A percentile compares a stretch with the other conserved stretches of the same genome.
phyloP scores from a whole-genome alignment of 2,113 vertebrate species.

The Xiphias gladius region DNA sequence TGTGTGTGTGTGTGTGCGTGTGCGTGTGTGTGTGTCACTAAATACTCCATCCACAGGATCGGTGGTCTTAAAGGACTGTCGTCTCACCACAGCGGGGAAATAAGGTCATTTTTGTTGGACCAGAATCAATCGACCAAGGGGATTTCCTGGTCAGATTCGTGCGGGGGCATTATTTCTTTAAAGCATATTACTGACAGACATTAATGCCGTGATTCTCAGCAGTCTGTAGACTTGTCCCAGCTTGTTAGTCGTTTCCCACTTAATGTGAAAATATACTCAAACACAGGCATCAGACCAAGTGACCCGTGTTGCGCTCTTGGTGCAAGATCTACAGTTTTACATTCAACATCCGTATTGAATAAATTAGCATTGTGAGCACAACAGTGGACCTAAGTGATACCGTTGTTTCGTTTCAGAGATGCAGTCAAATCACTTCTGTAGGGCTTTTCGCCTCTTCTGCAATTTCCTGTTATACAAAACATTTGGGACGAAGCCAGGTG shows the following conservation, averaged over 20 bases:
- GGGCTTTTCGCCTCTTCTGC: not conserved
- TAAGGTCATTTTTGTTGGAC: too few relatives aligned
- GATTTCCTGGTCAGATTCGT: not conserved
- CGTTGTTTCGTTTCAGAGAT: not conserved
- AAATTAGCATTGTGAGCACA: not conserved
- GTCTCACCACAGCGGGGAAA: not conserved
- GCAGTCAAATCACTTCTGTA: not conserved
- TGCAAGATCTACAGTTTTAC: not conserved
- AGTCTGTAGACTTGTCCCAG: not conserved
- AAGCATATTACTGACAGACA: not conserved
- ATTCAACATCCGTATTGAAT: not conserved
- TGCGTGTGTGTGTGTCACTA: not conserved
- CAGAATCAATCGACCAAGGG: not conserved
- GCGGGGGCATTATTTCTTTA: not conserved
- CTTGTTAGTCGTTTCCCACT: not conserved
- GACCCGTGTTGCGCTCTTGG: too few relatives aligned
- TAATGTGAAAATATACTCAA: too few relatives aligned
- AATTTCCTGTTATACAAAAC: slow-evolving; percentile 40
- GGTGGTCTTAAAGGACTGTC: not conserved
- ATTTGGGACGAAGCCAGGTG: slow-evolving; percentile 27
- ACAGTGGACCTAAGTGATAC: not conserved
- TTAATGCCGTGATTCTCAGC: not conserved
- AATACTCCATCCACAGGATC: not conserved
- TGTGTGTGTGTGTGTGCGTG: too few relatives aligned
- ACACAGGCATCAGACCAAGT: not conserved